Conservation (phyloP, 2,113 vertebrate genomes). For the Paratilapia polleni region DNA sequence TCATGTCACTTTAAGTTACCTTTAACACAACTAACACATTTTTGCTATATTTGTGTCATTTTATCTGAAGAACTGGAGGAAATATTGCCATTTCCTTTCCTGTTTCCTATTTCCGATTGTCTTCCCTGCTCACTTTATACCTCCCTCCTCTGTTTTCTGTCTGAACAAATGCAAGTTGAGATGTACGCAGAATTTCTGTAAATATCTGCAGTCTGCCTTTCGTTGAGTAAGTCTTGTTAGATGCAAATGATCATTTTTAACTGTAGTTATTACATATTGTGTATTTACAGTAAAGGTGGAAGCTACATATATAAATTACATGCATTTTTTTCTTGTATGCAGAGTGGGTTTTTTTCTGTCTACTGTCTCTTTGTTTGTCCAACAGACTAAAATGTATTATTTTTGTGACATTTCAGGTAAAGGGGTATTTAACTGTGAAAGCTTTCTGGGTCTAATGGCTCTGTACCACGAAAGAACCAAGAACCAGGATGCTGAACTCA, state of each 20-base stretch:
- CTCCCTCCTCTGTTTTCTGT: neutral
- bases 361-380: too few species aligned
- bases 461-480: slow-evolving; percentile 73
- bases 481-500: slow-evolving; percentile 76
- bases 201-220: neutral
- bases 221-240: neutral
- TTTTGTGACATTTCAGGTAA: slow-evolving; percentile 61
- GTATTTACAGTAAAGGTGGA: neutral
- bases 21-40: neutral
- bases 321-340: neutral
- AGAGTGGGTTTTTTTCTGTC: neutral
- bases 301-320: neutral
- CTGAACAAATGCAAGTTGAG: neutral
- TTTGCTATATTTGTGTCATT: slow-evolving; percentile 6
- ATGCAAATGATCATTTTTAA: neutral
- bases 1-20: neutral
- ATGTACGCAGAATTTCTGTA: neutral
- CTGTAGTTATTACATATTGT: neutral
- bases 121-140: neutral
- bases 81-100: slow-evolving; percentile 31
- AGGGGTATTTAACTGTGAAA: slow-evolving; percentile 72
- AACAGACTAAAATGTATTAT: neutral
- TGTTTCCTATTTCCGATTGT: slow-evolving; percentile 28
- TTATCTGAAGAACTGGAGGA: slow-evolving; percentile 19
- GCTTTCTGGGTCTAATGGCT: slow-evolving; percentile 75